Evolutionary conservation across 2,888 invertebrate species (phyloP).

Genomic region (Octonoba sinensis): DNA sequence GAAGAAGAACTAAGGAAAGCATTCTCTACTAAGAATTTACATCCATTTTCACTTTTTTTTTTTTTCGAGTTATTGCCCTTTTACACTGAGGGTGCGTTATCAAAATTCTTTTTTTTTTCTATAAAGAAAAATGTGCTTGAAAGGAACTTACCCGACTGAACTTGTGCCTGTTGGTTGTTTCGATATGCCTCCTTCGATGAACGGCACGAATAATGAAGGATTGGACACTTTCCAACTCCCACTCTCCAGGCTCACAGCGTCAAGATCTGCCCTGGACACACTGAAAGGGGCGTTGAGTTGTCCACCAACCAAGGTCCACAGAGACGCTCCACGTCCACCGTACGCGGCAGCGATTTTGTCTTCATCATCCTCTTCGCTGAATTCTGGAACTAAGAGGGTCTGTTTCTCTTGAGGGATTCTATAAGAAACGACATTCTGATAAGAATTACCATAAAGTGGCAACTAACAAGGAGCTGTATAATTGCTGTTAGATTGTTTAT

Average conservation of each 20-base stretch:
- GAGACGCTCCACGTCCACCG: slow-evolving; percentile 49
- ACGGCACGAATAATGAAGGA: slow-evolving; percentile 29
- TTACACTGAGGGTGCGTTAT: too few relatives aligned
- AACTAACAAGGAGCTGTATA: too few relatives aligned
- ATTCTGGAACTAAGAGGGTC: slow-evolving; percentile 75
- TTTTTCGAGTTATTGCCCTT: too few relatives aligned
- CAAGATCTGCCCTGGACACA: slow-evolving; percentile 50
- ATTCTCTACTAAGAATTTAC: too few relatives aligned
- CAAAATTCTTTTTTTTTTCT: too few relatives aligned
- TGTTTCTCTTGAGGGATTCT: slow-evolving; percentile 76
- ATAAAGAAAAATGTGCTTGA: too few relatives aligned
- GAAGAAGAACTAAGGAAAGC: too few relatives aligned
- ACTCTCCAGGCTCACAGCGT: slow-evolving; percentile 45
- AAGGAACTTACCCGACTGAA: slow-evolving; percentile 56
- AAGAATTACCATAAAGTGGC: neutral
- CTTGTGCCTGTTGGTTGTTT: slow-evolving; percentile 27
- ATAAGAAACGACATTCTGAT: slow-evolving; percentile 40
- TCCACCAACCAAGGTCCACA: slow-evolving; percentile 64
- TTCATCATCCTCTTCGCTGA: slow-evolving; percentile 74
- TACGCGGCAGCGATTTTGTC: slow-evolving; percentile 64
- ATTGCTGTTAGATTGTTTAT: too few relatives aligned
- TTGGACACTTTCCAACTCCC: slow-evolving; percentile 59
- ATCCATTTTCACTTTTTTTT: too few relatives aligned
- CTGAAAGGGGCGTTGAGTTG: slow-evolving; percentile 54
- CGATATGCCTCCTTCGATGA: neutral